Base-by-base conservation (phyloP, 2,888 invertebrate genomes). In the Crematogaster levior region DNA sequence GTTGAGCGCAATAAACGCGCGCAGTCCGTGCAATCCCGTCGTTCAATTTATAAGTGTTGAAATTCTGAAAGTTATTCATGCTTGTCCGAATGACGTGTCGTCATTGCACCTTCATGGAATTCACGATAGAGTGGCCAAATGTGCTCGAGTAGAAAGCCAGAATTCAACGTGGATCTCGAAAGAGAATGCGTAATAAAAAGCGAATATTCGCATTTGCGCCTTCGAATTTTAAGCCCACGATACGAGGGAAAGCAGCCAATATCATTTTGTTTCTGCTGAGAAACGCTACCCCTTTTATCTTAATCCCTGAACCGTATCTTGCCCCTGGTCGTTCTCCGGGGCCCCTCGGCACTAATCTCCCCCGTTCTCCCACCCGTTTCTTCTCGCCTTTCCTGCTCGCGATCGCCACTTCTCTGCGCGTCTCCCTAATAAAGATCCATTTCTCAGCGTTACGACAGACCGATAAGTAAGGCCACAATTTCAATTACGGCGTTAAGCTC, bases 381-480 rank as follows among this genome's bases (percentile, higher is more conserved):
- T 58, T 58, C 68, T 58, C 75, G 74, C 40, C 82, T 77, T 79
- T 84, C 75, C 65, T 74, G 86, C 77, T 80, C 81, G 60, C 82
- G 60, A 80, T 83, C 68, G 75, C 81, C 60, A 82, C 84, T 82
- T 80, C 48, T 34, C 34, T 53, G 85, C 84, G 66, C 85, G 84
- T 83, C 86, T 88, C 86, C 85, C 89, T 91, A 91, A 91, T 91
- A 90, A 90, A 89, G 88, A 90, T 88, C 90, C 90, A 90, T 90
- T 91, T 91, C 89, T 89, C 90, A 91, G 84, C 86, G 89, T 90
- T 90, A 89, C 89, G 89, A 89, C 89, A 89, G 87, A 74, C 89
- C 90, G 91, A 91, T 90, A 90, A 91, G 91, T 90, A 88, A 88
- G 86, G 90, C 90, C 90, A 88, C 91, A 90, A 86, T 91, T 91